Evolutionary conservation across 2,888 invertebrate species (phyloP).

Genomic region (Lasius platythorax): DNA sequence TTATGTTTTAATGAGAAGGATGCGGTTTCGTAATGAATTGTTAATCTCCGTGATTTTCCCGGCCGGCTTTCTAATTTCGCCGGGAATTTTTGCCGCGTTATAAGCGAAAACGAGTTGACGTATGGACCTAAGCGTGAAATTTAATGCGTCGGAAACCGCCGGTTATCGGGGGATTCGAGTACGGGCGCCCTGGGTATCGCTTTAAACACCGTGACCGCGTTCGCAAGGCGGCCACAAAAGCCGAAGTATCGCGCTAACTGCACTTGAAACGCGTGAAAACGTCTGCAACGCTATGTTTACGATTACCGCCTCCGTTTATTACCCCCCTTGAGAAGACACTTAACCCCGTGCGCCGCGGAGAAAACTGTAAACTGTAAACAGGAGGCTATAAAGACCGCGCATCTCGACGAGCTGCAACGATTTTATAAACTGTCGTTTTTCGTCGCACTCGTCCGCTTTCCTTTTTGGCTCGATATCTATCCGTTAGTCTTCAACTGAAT

Average conservation of each 20-base stretch:
- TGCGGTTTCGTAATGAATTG: conserved; percentile 4
- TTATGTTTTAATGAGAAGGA: background rate
- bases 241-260: conserved; percentile 53
- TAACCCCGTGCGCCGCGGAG: conserved; percentile 48
- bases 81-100: conserved; percentile 15
- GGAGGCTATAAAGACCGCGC: conserved; percentile 51
- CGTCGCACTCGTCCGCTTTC: background rate
- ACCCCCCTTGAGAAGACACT: conserved; percentile 48
- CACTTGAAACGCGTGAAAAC: conserved; percentile 62
- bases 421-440: conserved; percentile 59
- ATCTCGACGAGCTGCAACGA: conserved; percentile 57
- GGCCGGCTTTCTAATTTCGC: conserved; percentile 29
- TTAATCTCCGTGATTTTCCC: conserved; percentile 3
- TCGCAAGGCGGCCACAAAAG: conserved; percentile 48
- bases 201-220: conserved; percentile 49
- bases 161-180: conserved; percentile 26
- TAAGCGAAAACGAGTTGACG: conserved; percentile 20
- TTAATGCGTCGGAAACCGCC: conserved; percentile 50
- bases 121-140: conserved; percentile 32
- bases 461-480: background rate
- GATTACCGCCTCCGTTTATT: conserved; percentile 53
- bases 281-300: conserved; percentile 58
- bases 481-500: background rate
- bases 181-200: conserved; percentile 27
- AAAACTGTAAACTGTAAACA: conserved; percentile 66